Percentiles rank a stretch among this genome's conserved stretches.
Conservation (phyloP, 2,113 vertebrate genomes). For the Dissostichus mawsoni region DNA sequence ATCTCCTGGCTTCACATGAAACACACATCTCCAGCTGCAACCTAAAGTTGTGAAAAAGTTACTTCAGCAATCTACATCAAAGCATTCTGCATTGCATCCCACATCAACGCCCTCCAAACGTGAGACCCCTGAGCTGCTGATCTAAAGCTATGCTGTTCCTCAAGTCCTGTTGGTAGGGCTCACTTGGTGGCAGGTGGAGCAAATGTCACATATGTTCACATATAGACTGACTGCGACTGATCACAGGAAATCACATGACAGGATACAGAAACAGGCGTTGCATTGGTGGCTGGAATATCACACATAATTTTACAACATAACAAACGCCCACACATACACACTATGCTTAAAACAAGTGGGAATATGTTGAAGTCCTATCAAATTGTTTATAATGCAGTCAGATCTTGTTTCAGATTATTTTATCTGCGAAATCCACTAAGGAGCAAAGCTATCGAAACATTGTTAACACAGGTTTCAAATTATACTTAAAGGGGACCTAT, state of each 20-base stretch:
- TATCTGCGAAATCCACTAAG: not conserved
- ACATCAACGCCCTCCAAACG: not conserved
- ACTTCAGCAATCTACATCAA: slow-evolving; percentile 22
- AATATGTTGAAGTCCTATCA: not conserved
- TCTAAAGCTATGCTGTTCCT: not conserved
- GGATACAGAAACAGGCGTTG: slow-evolving; percentile 36
- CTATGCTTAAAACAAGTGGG: not conserved
- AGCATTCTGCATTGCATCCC: not conserved
- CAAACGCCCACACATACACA: not conserved
- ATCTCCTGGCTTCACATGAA: not conserved
- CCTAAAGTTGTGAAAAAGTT: not conserved
- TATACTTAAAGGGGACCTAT: too few species aligned
- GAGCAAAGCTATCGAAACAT: not conserved
- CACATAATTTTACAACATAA: not conserved
- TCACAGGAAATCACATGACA: slow-evolving; percentile 75
- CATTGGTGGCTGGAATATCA: not conserved
- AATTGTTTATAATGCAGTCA: not conserved
- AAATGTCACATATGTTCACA: slow-evolving; percentile 1
- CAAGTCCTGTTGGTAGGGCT: not conserved
- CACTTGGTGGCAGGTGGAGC: slow-evolving; percentile 20
- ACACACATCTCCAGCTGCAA: not conserved
- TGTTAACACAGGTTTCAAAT: not conserved
- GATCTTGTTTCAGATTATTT: not conserved
- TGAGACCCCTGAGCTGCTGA: not conserved
- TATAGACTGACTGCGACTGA: not conserved